Evolutionary conservation across 2,797 vertebrate genomes (phyloP).

Genomic region (Clamator glandarius): DNA sequence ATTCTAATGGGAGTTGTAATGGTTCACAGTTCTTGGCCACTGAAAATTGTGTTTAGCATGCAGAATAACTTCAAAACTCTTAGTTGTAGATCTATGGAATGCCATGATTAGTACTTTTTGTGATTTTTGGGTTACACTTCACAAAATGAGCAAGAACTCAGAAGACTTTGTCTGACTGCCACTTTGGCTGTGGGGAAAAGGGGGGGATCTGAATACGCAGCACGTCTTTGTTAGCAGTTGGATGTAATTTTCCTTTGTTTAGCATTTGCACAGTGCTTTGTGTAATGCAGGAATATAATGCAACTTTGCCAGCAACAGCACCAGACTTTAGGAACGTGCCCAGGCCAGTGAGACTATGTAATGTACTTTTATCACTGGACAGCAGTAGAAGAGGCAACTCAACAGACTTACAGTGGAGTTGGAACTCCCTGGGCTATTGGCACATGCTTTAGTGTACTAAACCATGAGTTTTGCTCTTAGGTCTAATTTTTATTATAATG

Average conservation of each 20-base stretch:
- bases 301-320: background rate
- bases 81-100: background rate
- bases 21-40: background rate
- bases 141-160: background rate
- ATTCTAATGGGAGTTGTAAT: background rate
- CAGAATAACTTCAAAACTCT: background rate
- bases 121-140: background rate
- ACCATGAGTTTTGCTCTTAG: background rate
- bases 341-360: background rate
- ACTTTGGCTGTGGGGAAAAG: background rate
- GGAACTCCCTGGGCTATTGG: background rate
- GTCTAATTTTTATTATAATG: background rate
- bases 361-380: background rate
- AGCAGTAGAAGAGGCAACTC: background rate
- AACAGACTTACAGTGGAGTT: background rate
- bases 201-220: background rate
- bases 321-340: background rate
- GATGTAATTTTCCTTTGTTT: slow-evolving; percentile 28
- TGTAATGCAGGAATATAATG: background rate
- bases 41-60: background rate
- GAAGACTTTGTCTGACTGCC: slow-evolving; percentile 5
- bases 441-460: background rate
- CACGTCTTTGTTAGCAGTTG: slow-evolving; percentile 18
- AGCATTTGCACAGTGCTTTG: background rate
- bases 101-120: background rate